Evolutionary conservation across 2,113 vertebrate species (phyloP), one percentile per base, ranked within the genome.

Genomic region (Falco punctatus): DNA sequence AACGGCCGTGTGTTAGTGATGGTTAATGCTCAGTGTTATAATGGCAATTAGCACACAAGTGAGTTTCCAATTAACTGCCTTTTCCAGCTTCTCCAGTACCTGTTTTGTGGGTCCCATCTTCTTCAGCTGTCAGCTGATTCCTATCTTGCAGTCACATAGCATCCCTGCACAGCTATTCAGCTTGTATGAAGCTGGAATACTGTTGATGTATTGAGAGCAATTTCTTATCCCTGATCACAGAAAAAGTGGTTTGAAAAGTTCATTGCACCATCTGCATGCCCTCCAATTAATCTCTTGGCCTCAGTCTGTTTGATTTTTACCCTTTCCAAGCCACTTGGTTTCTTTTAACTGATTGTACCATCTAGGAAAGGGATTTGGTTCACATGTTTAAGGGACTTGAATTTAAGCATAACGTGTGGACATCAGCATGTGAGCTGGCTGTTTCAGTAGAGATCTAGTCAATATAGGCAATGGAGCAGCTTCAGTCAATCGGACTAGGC

Each of bases 1-100:
- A 94, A 66, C 86, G 32, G 13, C 26, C 49, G 32, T n/a, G 74
- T 75, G 62, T 81, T 93, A 94, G 57, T 78, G 42, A 44, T 57
- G 61, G 86, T 91, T 90, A 92, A 85, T 90, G 58, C 35, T 86
- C 72, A 94, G 72, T 30, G 70, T 92, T 40, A 33, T 35, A 88
- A 46, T 0, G 16, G 67, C 59, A 73, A 57, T 78, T 62, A 84
- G n/a, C 46, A 26, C 32, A 92, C 46, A 64, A 84, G 23, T 48
- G 86, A 79, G 5, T 61, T 84, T 87, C 40, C 15, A 57, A 5
- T 5, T 28, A 35, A 4, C 8, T 59, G 3, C 5, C 21, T 83
- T 77, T 57, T 81, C 55, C 35, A 89, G 0, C 13, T 66, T 75
- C 57, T 73, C 30, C 28, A 38, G 11, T 26, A 10, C 15, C 30